These are phyloP conservation scores for Rhea pennata DNA, from an alignment of 2,113 vertebrate species.

Conservation along the genomic window DNA sequence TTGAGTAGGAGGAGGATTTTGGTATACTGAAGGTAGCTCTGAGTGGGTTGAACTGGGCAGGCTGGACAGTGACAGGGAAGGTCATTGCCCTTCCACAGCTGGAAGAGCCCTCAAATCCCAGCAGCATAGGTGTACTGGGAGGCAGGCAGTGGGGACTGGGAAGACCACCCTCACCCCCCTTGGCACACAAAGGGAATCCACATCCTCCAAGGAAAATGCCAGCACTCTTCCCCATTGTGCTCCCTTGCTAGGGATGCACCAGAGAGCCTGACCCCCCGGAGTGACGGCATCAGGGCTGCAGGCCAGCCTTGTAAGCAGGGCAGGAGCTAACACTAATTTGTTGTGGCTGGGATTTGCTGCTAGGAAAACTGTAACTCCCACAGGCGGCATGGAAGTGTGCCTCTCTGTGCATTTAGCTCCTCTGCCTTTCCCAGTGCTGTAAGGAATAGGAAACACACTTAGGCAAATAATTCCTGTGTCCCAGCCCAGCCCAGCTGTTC, in stretches of 20 bases:
- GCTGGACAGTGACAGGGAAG: background rate
- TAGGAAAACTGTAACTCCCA: background rate
- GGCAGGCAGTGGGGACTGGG: no score
- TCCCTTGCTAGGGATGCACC: background rate
- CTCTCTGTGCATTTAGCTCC: accelerated
- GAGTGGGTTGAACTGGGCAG: background rate
- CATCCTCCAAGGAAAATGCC: background rate
- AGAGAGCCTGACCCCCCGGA: background rate
- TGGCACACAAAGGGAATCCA: background rate
- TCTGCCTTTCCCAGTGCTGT: background rate
- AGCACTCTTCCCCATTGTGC: background rate
- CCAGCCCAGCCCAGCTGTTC: conserved; percentile 16
- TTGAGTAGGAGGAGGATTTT: background rate
- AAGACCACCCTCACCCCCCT: background rate
- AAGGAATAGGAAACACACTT: background rate
- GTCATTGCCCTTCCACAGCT: background rate
- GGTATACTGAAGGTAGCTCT: background rate
- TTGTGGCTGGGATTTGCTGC: background rate
- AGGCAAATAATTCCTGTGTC: background rate
- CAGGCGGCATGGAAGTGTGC: background rate
- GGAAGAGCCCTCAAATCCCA: accelerated
- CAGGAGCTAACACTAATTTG: background rate
- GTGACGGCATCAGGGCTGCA: accelerated
- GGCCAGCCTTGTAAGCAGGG: background rate
- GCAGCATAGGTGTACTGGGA: background rate